phyloP scores from a whole-genome alignment of 2,888 invertebrate species.

The Machimus rusticus region DNA sequence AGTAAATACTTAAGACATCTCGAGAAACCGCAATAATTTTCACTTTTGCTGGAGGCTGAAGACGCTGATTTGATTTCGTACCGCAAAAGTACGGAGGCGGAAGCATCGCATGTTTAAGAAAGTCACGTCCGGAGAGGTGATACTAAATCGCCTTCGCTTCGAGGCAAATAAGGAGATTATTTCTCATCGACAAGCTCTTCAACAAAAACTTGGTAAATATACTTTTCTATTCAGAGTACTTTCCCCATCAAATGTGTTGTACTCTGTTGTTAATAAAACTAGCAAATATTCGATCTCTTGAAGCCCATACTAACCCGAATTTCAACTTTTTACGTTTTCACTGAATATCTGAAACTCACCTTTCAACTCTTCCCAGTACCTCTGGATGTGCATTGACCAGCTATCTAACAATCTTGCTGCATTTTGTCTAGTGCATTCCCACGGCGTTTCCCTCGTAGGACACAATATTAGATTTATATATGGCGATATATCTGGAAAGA shows the following conservation, averaged over 20 bases:
- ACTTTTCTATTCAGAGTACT: neutral
- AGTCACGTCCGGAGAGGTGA: neutral
- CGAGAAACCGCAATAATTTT: neutral
- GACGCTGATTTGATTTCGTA: neutral
- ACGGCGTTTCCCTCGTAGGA: constrained; percentile 64
- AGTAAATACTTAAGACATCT: neutral
- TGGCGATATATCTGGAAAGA: constrained; percentile 61
- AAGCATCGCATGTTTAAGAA: neutral
- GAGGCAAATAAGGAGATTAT: neutral
- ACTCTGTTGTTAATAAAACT: neutral
- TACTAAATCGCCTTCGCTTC: neutral
- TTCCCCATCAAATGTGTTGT: neutral
- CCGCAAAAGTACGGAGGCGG: neutral
- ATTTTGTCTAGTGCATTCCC: constrained; percentile 67
- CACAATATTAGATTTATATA: constrained; percentile 67
- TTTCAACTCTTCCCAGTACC: constrained; percentile 60
- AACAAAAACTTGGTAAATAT: neutral
- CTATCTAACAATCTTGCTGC: constrained; percentile 65
- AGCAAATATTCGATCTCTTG: neutral
- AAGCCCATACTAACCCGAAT: neutral
- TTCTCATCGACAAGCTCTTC: neutral
- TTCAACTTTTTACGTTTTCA: neutral
- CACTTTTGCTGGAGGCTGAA: neutral
- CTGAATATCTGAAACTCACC: constrained; percentile 51
- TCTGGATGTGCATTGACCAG: constrained; percentile 57